These are phyloP conservation scores for Gymnoscopelus braueri DNA, from an alignment of 2,797 vertebrate species.

Conservation along the genomic window DNA sequence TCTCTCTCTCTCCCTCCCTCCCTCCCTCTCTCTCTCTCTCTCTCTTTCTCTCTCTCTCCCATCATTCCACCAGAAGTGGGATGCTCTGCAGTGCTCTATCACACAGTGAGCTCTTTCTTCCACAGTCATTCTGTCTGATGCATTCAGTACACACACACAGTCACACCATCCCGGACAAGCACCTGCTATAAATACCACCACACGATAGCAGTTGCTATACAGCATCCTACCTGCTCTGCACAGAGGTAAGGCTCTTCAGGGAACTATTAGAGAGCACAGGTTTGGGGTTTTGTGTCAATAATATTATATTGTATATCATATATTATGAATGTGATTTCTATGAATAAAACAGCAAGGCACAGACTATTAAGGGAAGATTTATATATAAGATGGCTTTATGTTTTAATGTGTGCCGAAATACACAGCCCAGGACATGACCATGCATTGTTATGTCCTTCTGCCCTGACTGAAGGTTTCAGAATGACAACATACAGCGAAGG, in stretches of 20 bases:
- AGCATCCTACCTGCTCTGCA: conserved; percentile 39
- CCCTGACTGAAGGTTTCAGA: no score
- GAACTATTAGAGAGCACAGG: background rate
- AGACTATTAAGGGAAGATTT: no score
- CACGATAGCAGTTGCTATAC: conserved; percentile 32
- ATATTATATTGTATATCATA: no score
- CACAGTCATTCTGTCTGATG: background rate
- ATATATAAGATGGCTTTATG: background rate
- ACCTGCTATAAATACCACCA: conserved; percentile 15
- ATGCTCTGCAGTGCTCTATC: conserved; percentile 50
- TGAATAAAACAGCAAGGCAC: no score
- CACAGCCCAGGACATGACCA: no score
- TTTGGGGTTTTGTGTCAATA: no score
- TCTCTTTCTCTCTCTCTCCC: conserved; percentile 12
- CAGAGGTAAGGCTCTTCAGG: conserved; percentile 57
- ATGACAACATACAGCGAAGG: no score
- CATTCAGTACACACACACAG: no score
- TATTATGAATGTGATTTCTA: no score
- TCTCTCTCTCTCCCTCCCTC: background rate
- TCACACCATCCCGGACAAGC: background rate
- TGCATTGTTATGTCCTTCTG: no score
- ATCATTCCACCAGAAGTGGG: conserved; percentile 16
- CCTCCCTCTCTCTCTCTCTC: conserved; percentile 16
- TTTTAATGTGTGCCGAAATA: no score
- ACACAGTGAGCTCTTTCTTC: background rate